These are phyloP conservation scores for Eristalis intricaria DNA, from an alignment of 2,888 invertebrate species.

Conservation along the genomic window DNA sequence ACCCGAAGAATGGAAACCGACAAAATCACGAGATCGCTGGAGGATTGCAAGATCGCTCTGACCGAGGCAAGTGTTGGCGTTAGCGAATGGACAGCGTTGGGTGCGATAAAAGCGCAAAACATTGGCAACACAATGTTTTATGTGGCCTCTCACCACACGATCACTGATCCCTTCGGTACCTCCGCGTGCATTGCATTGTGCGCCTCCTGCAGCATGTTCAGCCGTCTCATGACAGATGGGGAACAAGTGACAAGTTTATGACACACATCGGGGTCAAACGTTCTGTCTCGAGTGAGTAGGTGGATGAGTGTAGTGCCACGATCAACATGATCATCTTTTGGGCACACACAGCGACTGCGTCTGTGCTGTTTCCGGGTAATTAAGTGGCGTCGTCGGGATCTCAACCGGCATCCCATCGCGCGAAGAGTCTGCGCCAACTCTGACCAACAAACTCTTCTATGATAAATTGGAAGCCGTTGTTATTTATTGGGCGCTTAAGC, in stretches of 20 bases:
- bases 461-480: constrained; percentile 69
- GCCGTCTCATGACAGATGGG: constrained; percentile 59
- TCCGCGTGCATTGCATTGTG: neutral
- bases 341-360: neutral
- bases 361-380: constrained; percentile 70
- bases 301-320: constrained; percentile 37
- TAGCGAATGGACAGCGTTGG: constrained; percentile 37
- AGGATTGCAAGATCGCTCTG: neutral
- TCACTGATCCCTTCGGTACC: constrained; percentile 30
- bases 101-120: constrained; percentile 38
- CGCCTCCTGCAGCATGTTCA: constrained; percentile 20
- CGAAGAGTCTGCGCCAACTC: constrained; percentile 23
- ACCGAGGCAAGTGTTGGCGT: constrained; percentile 54
- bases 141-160: constrained; percentile 60
- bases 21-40: constrained; percentile 29
- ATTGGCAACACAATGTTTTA: constrained; percentile 53
- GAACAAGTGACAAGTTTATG: constrained; percentile 71
- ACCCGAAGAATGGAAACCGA: constrained; percentile 4
- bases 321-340: constrained; percentile 48
- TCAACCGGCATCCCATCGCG: constrained; percentile 53
- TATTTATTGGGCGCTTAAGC: constrained; percentile 59
- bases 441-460: constrained; percentile 27
- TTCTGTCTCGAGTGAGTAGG: constrained; percentile 46
- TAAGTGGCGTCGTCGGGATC: constrained; percentile 66
- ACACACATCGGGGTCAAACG: constrained; percentile 70